A percentile compares a stretch with the other conserved stretches of the same genome.
phyloP scores from a whole-genome alignment of 2,888 invertebrate genomes.

The Adelphocoris suturalis region DNA sequence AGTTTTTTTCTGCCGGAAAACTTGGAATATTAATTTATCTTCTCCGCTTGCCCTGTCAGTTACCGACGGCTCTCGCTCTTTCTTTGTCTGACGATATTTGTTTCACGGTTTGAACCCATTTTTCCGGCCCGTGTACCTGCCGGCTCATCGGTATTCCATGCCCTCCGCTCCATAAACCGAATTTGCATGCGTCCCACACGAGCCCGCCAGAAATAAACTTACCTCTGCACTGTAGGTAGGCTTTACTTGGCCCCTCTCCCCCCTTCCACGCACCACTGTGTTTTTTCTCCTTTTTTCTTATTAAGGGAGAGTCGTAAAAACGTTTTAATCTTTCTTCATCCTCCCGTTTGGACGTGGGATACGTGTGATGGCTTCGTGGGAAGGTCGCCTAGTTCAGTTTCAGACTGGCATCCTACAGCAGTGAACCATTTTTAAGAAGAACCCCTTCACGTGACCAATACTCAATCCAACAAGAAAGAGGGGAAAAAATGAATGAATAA shows the following conservation, averaged over 20 bases:
- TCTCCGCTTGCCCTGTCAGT: background rate
- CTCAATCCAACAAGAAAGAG: no score
- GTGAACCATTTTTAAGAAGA: no score
- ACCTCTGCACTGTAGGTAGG: background rate
- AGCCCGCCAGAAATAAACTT: conserved; percentile 25
- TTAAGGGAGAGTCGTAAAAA: background rate
- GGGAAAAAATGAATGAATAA: no score
- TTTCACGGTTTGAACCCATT: background rate
- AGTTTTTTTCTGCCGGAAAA: background rate
- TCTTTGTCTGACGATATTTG: background rate
- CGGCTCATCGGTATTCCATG: conserved; percentile 42
- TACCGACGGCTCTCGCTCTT: no score
- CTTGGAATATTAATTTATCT: background rate
- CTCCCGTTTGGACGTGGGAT: no score
- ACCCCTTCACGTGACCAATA: no score
- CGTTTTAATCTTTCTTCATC: no score
- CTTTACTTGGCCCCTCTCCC: background rate
- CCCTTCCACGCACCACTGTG: no score
- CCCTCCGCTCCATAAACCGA: background rate
- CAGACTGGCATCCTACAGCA: no score
- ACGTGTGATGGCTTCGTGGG: no score
- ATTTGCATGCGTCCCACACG: conserved; percentile 51
- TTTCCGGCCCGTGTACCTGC: background rate
- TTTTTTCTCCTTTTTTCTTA: background rate
- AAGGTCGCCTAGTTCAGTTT: no score